Evolutionary conservation across 2,888 invertebrate genomes (phyloP), one percentile per base, ranked within the genome.

Genomic region (Eupithecia insigniata): DNA sequence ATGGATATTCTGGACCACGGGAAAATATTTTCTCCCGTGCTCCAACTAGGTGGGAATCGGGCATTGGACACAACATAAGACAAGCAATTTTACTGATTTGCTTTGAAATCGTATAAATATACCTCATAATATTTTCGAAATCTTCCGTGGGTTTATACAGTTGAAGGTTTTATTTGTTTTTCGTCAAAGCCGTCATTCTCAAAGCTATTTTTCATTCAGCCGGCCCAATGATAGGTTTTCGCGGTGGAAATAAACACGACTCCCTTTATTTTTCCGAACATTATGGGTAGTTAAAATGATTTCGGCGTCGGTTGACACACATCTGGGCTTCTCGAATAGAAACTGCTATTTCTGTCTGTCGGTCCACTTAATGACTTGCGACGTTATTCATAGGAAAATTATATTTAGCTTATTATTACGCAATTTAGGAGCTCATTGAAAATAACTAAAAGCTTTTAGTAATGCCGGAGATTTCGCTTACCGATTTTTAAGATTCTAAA

Each of bases 301-400:
- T 83, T 81, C 80, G 79, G 87, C 87, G 92, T 77, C 74, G 73
- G 78, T 89, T 92, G 93, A 92, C 93, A 93, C 89, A 93, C 89
- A 91, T 93, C 87, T 87, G 87, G 79, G 86, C 76, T 80, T 85
- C 87, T 83, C 86, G 85, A 89, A 91, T 90, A 90, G 89, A 87
- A 82, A 80, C 80, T 71, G 86, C 89, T 93, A 93, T 93, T 93
- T 92, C 84, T 85, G 89, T 87, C 85, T 77, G 83, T 79, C 84
- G 84, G 83, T 83, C 84, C 87, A 86, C 88, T 85, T 92, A 91
- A 92, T 92, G 91, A 91, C 87, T 85, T 80, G 82, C 81, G 85
- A 83, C 83, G 85, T 86, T 89, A 87, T 84, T 83, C 85, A 88
- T 87, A 87, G 87, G 85, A 84, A 87, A 86, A 85, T 87, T 88